Percentiles rank a stretch among this genome's conserved stretches.
These are phyloP conservation scores for Fregetta grallaria DNA, from an alignment of 2,113 vertebrate genomes.

Conservation along the genomic window DNA sequence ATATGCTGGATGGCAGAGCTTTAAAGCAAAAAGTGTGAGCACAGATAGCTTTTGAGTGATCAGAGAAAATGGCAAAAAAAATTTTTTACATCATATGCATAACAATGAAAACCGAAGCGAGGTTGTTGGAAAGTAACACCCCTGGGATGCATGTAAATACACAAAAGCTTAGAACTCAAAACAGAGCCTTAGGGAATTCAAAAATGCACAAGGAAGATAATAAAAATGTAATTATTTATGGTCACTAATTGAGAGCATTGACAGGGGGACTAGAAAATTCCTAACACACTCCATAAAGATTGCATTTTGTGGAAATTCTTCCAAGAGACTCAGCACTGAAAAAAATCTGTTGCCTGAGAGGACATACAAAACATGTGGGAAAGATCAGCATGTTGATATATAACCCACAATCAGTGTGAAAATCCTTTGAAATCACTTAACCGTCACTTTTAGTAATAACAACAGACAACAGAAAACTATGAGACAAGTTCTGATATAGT, in stretches of 20 bases:
- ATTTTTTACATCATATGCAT: background rate
- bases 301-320: background rate
- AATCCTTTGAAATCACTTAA: background rate
- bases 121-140: conserved; percentile 13
- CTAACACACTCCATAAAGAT: background rate
- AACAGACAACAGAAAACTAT: background rate
- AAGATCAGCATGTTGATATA: background rate
- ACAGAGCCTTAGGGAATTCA: conserved; percentile 27
- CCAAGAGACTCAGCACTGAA: background rate
- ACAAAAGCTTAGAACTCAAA: conserved; percentile 35
- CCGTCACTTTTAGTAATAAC: background rate
- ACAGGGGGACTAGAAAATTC: background rate
- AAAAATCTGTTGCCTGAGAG: background rate
- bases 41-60: conserved; percentile 4
- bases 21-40: conserved; percentile 16
- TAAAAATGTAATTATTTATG: conserved; percentile 59
- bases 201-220: conserved; percentile 35
- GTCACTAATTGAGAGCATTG: conserved; percentile 38
- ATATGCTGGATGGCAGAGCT: background rate
- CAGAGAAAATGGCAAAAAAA: background rate
- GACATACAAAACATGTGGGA: background rate
- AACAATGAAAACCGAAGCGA: background rate
- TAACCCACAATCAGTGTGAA: background rate
- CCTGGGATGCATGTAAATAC: conserved; percentile 33
- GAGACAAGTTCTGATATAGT: background rate